Base-by-base conservation (phyloP, 2,888 invertebrate genomes). In the Pollenia amentaria region DNA sequence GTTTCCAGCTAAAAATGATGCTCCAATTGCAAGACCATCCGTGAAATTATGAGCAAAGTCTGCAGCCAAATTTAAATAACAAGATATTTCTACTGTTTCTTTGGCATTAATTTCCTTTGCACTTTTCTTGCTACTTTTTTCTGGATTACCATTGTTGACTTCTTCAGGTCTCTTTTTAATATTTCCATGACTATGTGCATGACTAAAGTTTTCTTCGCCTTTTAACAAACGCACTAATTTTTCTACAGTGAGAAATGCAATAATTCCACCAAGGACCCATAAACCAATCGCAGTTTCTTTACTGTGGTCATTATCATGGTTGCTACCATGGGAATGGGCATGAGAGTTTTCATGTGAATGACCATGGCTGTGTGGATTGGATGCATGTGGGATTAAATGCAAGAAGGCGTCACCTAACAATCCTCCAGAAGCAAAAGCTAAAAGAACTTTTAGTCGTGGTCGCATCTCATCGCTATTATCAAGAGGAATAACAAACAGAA, bases 21-120 rank as follows among this genome's bases (percentile, higher is more conserved):
- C 99, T 70, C 99, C 99, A 92, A 99, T 99, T 29, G 99, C 99
- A 85, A 99, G 94, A 29, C 99, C 99, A 95, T 99, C 99, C 12
- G 99, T 99, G 92, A 99, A 99, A 94, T 99, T 99, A 93, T 99
- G 99, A 14, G 98, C 96, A 93, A 99, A 99, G 93, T 99, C 99
- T 48, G 99, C 99, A 73, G 98, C 99, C 88, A 99, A 94, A 94
- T 99, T 99, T 87, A 99, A 94, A 93, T 99, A 99, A 2, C 99
- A 94, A 48, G 98, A 95, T 14, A 98, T 97, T 93, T 97, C 96
- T 72, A 97, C 96, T 75, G 95, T 95, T 3, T 89, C 89, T 7
- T 89, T 29, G 2, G 84, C 88, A 46, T 90, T 89, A 82, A 94
- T 93, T 90, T 94, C 94, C 64, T 94, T 94, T 77, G 88, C 89